Percentiles rank a stretch among this genome's conserved stretches.
These are phyloP conservation scores for Ochlodes sylvanus DNA, from an alignment of 2,888 invertebrate species.

Conservation along the genomic window DNA sequence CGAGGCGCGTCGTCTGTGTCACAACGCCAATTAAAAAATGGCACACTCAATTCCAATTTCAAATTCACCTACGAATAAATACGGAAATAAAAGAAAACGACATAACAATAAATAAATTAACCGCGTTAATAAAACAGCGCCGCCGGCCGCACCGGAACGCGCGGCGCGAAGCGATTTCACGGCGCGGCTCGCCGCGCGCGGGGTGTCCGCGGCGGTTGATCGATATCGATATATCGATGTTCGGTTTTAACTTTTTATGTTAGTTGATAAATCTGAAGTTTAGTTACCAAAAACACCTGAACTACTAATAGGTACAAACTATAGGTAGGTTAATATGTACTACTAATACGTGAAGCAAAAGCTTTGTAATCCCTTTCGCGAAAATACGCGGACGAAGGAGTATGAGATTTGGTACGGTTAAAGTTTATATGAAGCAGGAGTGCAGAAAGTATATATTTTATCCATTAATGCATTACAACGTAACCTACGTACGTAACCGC, in stretches of 20 bases:
- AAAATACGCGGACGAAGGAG: too few species aligned
- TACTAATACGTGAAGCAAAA: too few species aligned
- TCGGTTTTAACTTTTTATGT: background rate
- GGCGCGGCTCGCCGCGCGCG: conserved; percentile 18
- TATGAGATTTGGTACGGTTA: too few species aligned
- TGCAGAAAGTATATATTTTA: too few species aligned
- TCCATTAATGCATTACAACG: too few species aligned
- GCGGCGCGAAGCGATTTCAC: conserved; percentile 52
- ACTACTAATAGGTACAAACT: too few species aligned
- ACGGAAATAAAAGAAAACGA: conserved; percentile 26
- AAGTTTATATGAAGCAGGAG: too few species aligned
- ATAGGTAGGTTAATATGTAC: too few species aligned
- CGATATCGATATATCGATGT: background rate
- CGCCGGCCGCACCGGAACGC: conserved; percentile 42
- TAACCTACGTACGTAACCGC: too few species aligned
- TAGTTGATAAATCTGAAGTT: conserved; percentile 1
- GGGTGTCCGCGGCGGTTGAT: background rate
- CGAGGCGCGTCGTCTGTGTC: too few species aligned
- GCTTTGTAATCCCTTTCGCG: too few species aligned
- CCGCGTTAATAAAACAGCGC: conserved; percentile 19
- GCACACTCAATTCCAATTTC: background rate
- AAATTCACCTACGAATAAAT: conserved; percentile 19
- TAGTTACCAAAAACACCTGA: too few species aligned
- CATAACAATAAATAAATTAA: conserved; percentile 15
- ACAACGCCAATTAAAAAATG: background rate